Base-by-base conservation (phyloP, 2,113 vertebrate species). In the Caranx melampygus region DNA sequence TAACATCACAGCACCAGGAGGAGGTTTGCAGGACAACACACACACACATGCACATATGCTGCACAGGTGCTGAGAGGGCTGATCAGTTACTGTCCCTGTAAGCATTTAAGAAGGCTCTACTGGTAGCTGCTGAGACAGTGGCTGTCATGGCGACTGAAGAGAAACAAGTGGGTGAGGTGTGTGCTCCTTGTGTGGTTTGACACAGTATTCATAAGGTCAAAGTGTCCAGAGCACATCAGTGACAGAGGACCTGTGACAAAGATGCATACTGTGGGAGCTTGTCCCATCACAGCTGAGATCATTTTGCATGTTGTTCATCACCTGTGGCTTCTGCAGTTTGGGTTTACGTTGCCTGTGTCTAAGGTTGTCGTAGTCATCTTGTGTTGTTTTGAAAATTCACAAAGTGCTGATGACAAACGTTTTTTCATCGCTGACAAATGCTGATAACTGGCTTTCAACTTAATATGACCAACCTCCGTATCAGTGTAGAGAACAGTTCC, bases 31-130 rank as follows among this genome's bases (percentile, higher is more conserved):
- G 47, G 62, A 64, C 47, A 84, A 57, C n/a, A 40, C 62, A 75
- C 26, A 76, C 66, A 78, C 57, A 72, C 61, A 34, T 47, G 45
- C 63, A 80, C 49, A 58, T 3, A 12, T 55, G 79, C 26, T 42
- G 72, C 86, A 82, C 86, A 91, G 87, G 88, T 89, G 88, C 37
- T 87, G 89, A 85, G 86, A 92, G 21, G 61, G 31, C 64, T 34
- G 75, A 84, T 63, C 40, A 21, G 61, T 82, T 72, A 45, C 68
- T 63, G 68, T 91, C 92, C 89, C 77, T 92, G 90, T 15, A 73
- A 82, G 75, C n/a, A 40, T 68, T 71, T 64, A 52, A 52, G 59
- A 18, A 34, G 40, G 10, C 7, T 49, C 37, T n/a, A 13, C 33
- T 57, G 1, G 26, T 42, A 20, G 55, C 75, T 78, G 77, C 31